Percentiles rank a stretch among this genome's conserved stretches.
phyloP scores from a whole-genome alignment of 2,113 vertebrate genomes.

The Dipodomys spectabilis region DNA sequence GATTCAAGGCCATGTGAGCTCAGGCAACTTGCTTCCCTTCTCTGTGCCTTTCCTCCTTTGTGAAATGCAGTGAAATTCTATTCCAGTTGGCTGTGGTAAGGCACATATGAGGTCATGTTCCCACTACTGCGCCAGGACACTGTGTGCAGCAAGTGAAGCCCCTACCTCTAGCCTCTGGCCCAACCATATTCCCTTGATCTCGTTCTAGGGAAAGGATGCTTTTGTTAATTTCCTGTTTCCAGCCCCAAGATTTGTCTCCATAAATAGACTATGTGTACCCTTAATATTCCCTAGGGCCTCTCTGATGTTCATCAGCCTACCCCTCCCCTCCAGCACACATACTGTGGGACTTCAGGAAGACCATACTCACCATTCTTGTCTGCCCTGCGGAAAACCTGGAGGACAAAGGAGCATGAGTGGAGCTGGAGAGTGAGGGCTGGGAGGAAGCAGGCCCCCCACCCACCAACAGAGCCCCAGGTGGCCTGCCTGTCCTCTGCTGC shows the following conservation, averaged over 20 bases:
- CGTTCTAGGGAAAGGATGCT: not conserved
- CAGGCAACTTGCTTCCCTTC: not conserved
- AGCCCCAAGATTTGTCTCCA: not conserved
- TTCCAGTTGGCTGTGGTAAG: not conserved
- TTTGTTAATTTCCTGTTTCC: not conserved
- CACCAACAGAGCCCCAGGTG: constrained; percentile 4
- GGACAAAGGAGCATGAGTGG: constrained; percentile 71
- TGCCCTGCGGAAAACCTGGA: constrained; percentile 90
- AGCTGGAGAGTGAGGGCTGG: not conserved
- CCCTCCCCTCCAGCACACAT: not conserved
- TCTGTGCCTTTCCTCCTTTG: not conserved
- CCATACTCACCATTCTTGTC: constrained; percentile 90
- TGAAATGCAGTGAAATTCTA: constrained; percentile 4
- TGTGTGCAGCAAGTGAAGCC: not conserved
- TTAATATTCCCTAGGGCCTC: not conserved
- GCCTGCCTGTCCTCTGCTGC: constrained; percentile 45
- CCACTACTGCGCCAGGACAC: not conserved
- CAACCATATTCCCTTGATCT: not conserved
- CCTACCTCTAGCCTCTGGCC: not conserved
- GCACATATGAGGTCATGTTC: not conserved
- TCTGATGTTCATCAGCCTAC: not conserved
- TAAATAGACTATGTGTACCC: not conserved
- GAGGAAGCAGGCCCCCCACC: not conserved
- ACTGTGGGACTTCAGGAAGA: not conserved
- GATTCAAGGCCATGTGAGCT: not conserved